phyloP scores from a whole-genome alignment of 2,888 invertebrate genomes.

The Aethes cnicana region DNA sequence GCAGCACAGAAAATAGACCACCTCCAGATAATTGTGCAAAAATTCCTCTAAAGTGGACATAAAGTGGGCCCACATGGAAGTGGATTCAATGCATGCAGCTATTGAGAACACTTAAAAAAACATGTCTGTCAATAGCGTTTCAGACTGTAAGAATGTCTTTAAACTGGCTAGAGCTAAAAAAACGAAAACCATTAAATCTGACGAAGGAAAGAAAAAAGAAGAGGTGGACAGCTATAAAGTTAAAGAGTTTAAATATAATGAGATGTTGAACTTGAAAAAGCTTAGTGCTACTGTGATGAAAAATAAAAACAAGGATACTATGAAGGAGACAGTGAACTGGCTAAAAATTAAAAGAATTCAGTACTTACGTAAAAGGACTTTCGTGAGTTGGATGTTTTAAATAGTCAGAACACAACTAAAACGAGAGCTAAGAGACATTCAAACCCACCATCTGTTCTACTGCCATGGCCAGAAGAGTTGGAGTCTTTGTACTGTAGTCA shows the following conservation, averaged over 20 bases:
- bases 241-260: neutral
- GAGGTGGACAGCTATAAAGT: neutral
- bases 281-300: neutral
- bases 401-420: constrained; percentile 1
- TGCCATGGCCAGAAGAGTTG: constrained; percentile 9
- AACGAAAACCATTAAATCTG: constrained; percentile 5
- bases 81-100: constrained; percentile 29
- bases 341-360: neutral
- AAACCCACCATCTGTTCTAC: constrained; percentile 8
- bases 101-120: constrained; percentile 28
- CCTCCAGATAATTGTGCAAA: constrained; percentile 31
- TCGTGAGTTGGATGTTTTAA: constrained; percentile 6
- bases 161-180: constrained; percentile 4
- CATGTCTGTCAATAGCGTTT: constrained; percentile 22
- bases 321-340: neutral
- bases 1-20: too few species aligned
- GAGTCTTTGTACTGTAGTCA: neutral
- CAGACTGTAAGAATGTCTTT: constrained; percentile 16
- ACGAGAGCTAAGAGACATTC: constrained; percentile 10
- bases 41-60: constrained; percentile 30
- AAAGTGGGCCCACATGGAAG: constrained; percentile 31
- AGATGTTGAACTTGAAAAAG: neutral
- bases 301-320: neutral
- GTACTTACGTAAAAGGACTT: constrained; percentile 12
- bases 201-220: constrained; percentile 8